Conservation (phyloP, 2,113 vertebrate genomes). For the Chloroceryle aenea region DNA sequence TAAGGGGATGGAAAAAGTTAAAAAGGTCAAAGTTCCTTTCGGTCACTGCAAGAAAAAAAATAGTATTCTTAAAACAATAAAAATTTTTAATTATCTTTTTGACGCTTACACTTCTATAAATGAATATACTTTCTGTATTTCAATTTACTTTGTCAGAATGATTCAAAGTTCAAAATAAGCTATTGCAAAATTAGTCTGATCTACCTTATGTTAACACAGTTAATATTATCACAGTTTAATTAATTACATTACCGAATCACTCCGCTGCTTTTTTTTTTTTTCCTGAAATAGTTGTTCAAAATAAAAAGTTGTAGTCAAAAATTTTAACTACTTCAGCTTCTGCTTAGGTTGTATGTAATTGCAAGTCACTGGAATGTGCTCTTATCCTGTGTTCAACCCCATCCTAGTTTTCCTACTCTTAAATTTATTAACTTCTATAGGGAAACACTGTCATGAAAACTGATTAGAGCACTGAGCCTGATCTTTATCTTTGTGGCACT, state of each 20-base stretch:
- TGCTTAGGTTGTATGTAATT: fast-evolving
- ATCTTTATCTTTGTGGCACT: not conserved
- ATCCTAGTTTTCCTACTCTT: not conserved
- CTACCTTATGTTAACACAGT: too few relatives aligned
- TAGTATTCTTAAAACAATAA: not conserved
- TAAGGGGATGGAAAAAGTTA: not conserved
- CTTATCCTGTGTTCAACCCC: fast-evolving
- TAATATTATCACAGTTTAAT: not conserved
- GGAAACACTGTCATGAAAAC: not conserved
- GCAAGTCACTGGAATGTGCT: fast-evolving
- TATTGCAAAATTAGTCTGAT: not conserved
- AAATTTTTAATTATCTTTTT: not conserved
- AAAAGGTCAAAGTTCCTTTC: not conserved
- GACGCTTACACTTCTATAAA: not conserved
- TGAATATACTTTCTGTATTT: not conserved
- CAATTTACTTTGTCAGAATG: not conserved
- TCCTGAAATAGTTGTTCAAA: not conserved
- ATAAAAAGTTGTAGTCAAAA: not conserved
- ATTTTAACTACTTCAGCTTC: not conserved
- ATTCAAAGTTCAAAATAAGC: not conserved
- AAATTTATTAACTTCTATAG: not conserved
- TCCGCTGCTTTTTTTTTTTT: too few relatives aligned
- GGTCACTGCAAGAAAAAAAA: not conserved
- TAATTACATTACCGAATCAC: not conserved
- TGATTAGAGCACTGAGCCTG: fast-evolving